Conservation (phyloP, 1,140 invertebrate genomes). For the Acromyrmex heyeri region DNA sequence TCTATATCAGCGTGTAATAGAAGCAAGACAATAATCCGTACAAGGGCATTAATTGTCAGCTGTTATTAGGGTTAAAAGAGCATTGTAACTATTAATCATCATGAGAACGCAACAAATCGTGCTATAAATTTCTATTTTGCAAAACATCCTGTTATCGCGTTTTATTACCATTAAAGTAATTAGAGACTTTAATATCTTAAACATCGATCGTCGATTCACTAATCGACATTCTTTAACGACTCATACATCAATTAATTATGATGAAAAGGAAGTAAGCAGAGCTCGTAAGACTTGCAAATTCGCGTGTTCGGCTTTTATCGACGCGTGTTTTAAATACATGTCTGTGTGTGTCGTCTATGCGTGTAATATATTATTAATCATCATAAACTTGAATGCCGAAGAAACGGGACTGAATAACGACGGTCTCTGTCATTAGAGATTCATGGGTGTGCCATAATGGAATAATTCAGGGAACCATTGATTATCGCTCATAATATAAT, state of each 20-base stretch:
- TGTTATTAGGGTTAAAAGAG: neutral
- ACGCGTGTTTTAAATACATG: neutral
- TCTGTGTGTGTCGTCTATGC: neutral
- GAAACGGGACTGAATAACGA: neutral
- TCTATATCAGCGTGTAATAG: neutral
- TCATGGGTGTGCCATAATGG: neutral
- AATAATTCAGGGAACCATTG: conserved; percentile 18
- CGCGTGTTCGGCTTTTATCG: neutral
- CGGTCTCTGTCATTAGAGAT: conserved; percentile 14
- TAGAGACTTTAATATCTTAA: neutral
- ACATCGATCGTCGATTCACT: neutral
- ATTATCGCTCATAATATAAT: neutral
- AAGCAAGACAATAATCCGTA: neutral
- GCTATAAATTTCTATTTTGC: neutral
- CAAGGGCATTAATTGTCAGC: neutral
- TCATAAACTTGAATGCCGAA: conserved; percentile 33
- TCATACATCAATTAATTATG: conserved; percentile 19
- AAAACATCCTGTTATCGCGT: neutral
- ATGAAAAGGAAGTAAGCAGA: neutral
- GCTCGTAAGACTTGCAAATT: conserved; percentile 19
- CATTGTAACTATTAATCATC: neutral
- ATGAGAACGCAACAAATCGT: neutral
- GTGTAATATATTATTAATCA: conserved; percentile 50
- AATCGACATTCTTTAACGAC: neutral
- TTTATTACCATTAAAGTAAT: conserved; percentile 9